Evolutionary conservation across 1,140 invertebrate genomes (phyloP).

Genomic region (Tribolium castaneum): DNA sequence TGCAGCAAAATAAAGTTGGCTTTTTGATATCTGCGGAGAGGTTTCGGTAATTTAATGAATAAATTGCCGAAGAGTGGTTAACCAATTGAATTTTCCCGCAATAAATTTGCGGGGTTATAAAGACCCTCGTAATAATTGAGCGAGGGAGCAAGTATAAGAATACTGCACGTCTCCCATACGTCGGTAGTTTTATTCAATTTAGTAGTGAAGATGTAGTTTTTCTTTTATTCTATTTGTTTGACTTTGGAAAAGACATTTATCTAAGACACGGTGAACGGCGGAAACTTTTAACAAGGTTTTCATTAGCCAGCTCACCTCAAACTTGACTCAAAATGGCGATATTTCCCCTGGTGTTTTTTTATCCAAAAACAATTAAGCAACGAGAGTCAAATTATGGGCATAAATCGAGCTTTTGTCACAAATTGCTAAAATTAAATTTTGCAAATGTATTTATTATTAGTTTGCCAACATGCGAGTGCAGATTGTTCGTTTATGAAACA

Average conservation of each 20-base stretch:
- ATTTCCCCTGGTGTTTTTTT: conserved; percentile 26
- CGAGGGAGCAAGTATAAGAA: not conserved
- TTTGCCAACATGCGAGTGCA: not conserved
- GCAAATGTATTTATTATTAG: conserved; percentile 32
- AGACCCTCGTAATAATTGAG: not conserved
- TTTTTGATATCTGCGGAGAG: too few species aligned
- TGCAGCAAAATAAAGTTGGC: too few species aligned
- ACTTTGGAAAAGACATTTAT: conserved; percentile 56
- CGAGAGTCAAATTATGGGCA: not conserved
- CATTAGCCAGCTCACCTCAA: conserved; percentile 47
- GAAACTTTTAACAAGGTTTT: conserved; percentile 59
- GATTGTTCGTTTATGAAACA: conserved; percentile 30
- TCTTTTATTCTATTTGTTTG: conserved; percentile 49
- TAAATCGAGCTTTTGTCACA: conserved; percentile 2
- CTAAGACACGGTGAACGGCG: conserved; percentile 53
- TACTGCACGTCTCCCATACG: conserved; percentile 38
- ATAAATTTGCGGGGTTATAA: not conserved
- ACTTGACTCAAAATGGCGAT: conserved; percentile 40
- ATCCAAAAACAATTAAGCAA: not conserved
- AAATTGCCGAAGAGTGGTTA: not conserved
- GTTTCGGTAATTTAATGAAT: conserved; percentile 6
- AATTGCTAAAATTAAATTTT: conserved; percentile 21
- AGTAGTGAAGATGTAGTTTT: conserved; percentile 52
- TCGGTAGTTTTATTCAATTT: conserved; percentile 57
- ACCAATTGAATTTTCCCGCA: not conserved